phyloP scores from a whole-genome alignment of 2,113 vertebrate genomes.

The Oceanodroma tethys region DNA sequence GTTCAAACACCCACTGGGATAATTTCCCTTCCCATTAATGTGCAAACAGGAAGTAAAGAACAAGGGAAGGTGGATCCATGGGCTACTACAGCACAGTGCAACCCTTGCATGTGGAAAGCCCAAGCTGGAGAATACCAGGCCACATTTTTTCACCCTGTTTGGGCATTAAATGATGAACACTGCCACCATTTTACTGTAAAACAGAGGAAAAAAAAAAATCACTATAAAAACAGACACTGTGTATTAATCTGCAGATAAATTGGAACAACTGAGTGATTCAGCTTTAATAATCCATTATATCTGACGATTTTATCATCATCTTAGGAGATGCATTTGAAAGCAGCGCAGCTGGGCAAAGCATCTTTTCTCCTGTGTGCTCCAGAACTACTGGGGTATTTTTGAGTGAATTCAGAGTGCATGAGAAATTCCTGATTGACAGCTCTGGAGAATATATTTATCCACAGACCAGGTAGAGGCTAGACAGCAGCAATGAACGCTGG shows the following conservation, averaged over 20 bases:
- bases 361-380: neutral
- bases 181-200: neutral
- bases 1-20: conserved; percentile 80
- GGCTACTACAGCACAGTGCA: conserved; percentile 71
- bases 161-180: conserved; percentile 52
- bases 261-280: neutral
- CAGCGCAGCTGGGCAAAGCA: neutral
- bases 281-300: neutral
- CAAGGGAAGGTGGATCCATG: conserved; percentile 69
- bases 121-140: conserved; percentile 76
- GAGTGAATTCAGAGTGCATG: neutral
- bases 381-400: neutral
- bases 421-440: conserved; percentile 20
- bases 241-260: neutral
- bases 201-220: neutral
- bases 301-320: neutral
- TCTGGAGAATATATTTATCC: neutral
- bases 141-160: conserved; percentile 42
- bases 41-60: conserved; percentile 70
- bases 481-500: neutral
- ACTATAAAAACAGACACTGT: neutral
- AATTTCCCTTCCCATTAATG: conserved; percentile 75
- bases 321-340: neutral
- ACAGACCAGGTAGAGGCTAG: neutral
- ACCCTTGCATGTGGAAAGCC: conserved; percentile 73